These are phyloP conservation scores for Bugula neritina DNA, from an alignment of 2,888 invertebrate species.

Conservation along the genomic window DNA sequence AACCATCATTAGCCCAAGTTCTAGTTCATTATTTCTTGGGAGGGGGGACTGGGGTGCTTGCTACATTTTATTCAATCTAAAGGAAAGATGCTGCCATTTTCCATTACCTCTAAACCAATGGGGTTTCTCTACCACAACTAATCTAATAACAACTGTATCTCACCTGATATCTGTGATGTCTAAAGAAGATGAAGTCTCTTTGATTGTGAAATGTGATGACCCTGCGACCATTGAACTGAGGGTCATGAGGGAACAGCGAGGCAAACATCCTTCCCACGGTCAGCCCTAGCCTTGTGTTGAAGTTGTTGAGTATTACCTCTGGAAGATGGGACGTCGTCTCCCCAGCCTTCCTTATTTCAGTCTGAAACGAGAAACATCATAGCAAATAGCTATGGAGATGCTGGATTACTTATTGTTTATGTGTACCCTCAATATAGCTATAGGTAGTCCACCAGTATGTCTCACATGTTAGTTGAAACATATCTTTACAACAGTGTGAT, in stretches of 20 bases:
- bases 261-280: slow-evolving; percentile 84
- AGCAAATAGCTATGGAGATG: not conserved
- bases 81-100: too few relatives aligned
- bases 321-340: slow-evolving; percentile 83
- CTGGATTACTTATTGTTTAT: not conserved
- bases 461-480: too few relatives aligned
- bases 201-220: slow-evolving; percentile 98
- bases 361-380: slow-evolving; percentile 2
- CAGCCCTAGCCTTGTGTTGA: slow-evolving; percentile 85
- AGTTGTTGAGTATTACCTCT: slow-evolving; percentile 92
- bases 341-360: slow-evolving; percentile 46
- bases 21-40: too few relatives aligned
- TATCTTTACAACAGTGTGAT: too few relatives aligned
- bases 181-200: slow-evolving; percentile 94
- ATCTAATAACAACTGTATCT: too few relatives aligned
- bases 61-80: too few relatives aligned
- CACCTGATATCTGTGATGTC: slow-evolving; percentile 77
- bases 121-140: too few relatives aligned
- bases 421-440: too few relatives aligned
- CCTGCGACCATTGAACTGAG: slow-evolving; percentile 85
- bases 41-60: too few relatives aligned
- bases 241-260: slow-evolving; percentile 88
- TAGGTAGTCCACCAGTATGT: too few relatives aligned
- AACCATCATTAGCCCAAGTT: too few relatives aligned
- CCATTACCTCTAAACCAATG: too few relatives aligned